phyloP scores from a whole-genome alignment of 2,113 vertebrate genomes.

The Brachypteracias leptosomus region DNA sequence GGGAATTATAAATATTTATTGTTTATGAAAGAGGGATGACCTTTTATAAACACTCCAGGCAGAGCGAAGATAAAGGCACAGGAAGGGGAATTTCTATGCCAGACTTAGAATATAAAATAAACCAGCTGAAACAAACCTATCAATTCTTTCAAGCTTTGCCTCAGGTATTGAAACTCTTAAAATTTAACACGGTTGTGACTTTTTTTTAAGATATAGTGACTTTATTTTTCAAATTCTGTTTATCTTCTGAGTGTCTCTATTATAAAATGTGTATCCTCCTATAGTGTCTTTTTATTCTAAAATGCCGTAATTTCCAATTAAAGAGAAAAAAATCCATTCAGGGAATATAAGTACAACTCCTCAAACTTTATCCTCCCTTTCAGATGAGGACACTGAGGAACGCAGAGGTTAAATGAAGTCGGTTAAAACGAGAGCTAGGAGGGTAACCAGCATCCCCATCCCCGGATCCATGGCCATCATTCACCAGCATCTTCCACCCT shows the following conservation, averaged over 20 bases:
- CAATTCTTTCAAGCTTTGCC: not conserved
- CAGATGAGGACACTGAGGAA: not conserved
- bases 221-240: not conserved
- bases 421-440: not conserved
- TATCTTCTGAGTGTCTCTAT: not conserved
- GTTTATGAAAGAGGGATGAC: not conserved
- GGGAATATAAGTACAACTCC: not conserved
- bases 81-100: not conserved
- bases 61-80: not conserved
- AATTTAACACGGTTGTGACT: not conserved
- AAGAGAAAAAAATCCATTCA: not conserved
- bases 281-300: not conserved
- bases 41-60: not conserved
- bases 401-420: not conserved
- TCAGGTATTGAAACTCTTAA: not conserved
- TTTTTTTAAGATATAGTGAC: not conserved
- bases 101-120: not conserved
- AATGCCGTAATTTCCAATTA: not conserved
- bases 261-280: not conserved
- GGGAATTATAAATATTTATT: not conserved
- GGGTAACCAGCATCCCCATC: not conserved
- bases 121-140: not conserved
- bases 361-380: not conserved
- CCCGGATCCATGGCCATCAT: rapidly evolving
- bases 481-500: not conserved